Evolutionary conservation across 2,888 invertebrate species (phyloP).

Genomic region (Nomada goodeniana): DNA sequence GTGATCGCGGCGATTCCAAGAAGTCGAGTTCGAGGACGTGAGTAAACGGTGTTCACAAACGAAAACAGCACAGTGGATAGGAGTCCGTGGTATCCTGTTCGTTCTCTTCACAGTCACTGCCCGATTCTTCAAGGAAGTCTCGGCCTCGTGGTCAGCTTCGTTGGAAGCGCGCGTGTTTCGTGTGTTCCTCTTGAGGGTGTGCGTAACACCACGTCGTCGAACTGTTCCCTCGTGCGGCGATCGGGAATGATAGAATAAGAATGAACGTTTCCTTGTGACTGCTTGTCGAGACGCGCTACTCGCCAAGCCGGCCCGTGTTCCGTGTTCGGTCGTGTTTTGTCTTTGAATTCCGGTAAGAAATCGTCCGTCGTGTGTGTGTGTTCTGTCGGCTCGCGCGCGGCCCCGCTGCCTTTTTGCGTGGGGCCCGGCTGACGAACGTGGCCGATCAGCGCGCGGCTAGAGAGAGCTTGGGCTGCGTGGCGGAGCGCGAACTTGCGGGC

Average conservation of each 20-base stretch:
- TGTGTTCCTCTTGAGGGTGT: constrained; percentile 22
- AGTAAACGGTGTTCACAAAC: constrained; percentile 67
- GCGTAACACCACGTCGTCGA: constrained; percentile 41
- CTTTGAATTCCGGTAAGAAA: constrained; percentile 42
- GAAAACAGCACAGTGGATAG: constrained; percentile 65
- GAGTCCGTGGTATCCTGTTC: constrained; percentile 57
- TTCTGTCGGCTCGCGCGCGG: constrained; percentile 69
- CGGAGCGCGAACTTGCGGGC: constrained; percentile 84
- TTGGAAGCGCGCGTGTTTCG: constrained; percentile 46
- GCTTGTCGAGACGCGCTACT: constrained; percentile 9
- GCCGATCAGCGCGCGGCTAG: constrained; percentile 75
- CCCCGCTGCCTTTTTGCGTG: constrained; percentile 74
- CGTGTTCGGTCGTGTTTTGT: neutral
- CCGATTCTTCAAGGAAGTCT: neutral
- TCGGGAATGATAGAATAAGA: neutral
- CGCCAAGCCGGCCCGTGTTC: constrained; percentile 25
- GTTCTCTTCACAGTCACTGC: constrained; percentile 64
- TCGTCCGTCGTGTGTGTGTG: constrained; percentile 35
- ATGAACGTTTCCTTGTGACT: constrained; percentile 17
- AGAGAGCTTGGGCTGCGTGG: constrained; percentile 76
- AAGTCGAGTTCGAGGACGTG: constrained; percentile 70
- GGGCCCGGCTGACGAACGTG: constrained; percentile 75
- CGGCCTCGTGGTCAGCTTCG: constrained; percentile 19
- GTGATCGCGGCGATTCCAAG: constrained; percentile 65
- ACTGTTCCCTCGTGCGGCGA: constrained; percentile 27